Evolutionary conservation across 2,888 invertebrate species (phyloP), one percentile per base, ranked within the genome.

Genomic region (Ceratothoa steindachneri): DNA sequence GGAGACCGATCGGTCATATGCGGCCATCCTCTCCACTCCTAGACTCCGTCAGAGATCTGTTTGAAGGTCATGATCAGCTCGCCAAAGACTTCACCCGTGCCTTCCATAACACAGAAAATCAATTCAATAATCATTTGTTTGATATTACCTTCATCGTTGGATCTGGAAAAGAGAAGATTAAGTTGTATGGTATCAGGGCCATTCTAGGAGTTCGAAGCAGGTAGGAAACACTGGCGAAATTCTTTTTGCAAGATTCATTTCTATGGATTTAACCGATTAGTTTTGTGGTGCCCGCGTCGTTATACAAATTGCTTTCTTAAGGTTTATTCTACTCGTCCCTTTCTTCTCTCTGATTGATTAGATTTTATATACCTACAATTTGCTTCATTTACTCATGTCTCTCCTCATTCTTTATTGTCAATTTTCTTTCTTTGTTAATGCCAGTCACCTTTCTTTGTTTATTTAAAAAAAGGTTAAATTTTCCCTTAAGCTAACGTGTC

Each of bases 1-100:
- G 95, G 95, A 88, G 95, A 82, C 95, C 95, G 15, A 95, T 95
- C 80, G 95, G 92, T 69, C 95, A 95, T 85, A 95, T 95, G 95
- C 87, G 95, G 82, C 95, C 95, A 0, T 95, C 94, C 0, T 94
- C 94, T 24, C 95, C 95, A 0, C 88, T 96, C 51, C 87, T 95
- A 81, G 95, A 96, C 85, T 94, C 94, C 3, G 95, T 95, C 53
- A 87, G 95, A 81, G 95, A 95, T 86, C 92, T 93, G 83, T 95
- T 95, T 84, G 95, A 95, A 85, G 84, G 94, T 85, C 94, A 95
- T 85, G 95, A 95, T 84, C 93, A 94, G 84, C 87, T 95, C 73
- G 94, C 95, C 41, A 94, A 93, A 85, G 95, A 95, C 85, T 95
- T 95, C 84, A 93, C 93, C 7, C 87, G 90, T 81, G 92, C 92